Evolutionary conservation across 1,140 invertebrate species (phyloP), one percentile per base, ranked within the genome.

Genomic region (Holcopasites calliopsidis): DNA sequence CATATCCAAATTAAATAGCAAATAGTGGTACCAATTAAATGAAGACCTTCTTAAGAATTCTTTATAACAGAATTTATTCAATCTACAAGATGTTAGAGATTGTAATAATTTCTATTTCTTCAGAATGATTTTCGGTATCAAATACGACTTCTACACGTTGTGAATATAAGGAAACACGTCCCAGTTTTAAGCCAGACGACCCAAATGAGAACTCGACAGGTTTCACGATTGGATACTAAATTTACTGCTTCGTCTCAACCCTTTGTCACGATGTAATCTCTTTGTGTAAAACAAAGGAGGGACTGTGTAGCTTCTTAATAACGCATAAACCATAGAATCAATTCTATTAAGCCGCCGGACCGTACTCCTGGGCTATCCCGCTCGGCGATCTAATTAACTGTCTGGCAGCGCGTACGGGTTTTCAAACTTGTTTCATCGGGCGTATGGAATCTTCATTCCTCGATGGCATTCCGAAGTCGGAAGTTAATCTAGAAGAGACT

Each of bases 371-470:
- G 58, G 10, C 38, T 55, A 66, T 73, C 50, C 61, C 50, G 61
- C 38, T 47, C 40, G 35, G n/a, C 61, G 50, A 57, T 74, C 71
- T 66, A 66, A 74, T 74, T 74, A 66, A 65, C 50, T 38, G 31
- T 66, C 71, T 28, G 18, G 49, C 58, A 71, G 31, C 44, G 35
- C 10, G 35, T 62, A 54, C 71, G 35, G 50, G 61, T 74, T 74
- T 44, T 55, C 61, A 66, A 74, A 74, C 71, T 66, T 38, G 71
- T 74, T 74, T 35, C 40, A 44, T 38, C 31, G 35, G 38, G 16
- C 62, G 33, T 54, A 55, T 26, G 55, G 71, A 57, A 66, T 74
- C 61, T 33, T 33, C 62, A 6, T 54, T 65, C 8, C 68, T 61
- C 57, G 68, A 50, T 61, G 57, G 38, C 70, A 54, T 74, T 74